Conservation (phyloP, 2,113 vertebrate species). For the Argyrosomus japonicus region DNA sequence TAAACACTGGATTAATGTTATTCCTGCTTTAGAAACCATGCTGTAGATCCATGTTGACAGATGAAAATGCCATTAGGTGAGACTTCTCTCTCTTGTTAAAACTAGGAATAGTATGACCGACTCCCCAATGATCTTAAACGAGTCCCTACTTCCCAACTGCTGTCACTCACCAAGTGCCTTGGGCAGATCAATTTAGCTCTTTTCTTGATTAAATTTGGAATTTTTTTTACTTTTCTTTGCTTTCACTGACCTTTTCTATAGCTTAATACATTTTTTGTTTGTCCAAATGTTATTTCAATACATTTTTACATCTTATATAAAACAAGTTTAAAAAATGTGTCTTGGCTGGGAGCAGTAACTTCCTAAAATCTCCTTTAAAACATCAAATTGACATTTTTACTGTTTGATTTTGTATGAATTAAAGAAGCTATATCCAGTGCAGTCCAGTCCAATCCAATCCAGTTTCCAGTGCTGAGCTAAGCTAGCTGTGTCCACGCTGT, state of each 20-base stretch:
- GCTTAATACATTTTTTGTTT: background rate
- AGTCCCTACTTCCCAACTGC: background rate
- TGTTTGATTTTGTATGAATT: background rate
- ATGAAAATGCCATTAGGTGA: constrained; percentile 8
- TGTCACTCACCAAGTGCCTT: background rate
- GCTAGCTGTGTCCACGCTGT: background rate
- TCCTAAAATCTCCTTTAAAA: background rate
- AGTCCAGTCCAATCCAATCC: too few relatives aligned
- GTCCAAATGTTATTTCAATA: background rate
- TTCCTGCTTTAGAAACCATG: background rate
- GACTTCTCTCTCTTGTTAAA: constrained; percentile 3
- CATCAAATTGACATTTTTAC: background rate
- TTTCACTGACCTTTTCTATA: background rate
- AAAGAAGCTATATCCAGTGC: background rate
- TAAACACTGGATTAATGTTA: constrained; percentile 3
- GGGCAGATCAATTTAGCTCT: background rate
- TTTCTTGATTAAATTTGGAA: background rate
- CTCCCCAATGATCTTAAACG: background rate
- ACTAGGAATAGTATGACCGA: background rate
- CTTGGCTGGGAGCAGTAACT: background rate
- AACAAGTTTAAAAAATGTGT: background rate
- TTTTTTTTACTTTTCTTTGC: background rate
- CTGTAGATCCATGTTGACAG: background rate
- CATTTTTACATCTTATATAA: background rate
- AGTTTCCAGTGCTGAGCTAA: too few relatives aligned